Percentiles rank a stretch among this genome's conserved stretches.
These are phyloP conservation scores for Raillietiella orientalis DNA, from an alignment of 2,888 invertebrate species.

Conservation along the genomic window DNA sequence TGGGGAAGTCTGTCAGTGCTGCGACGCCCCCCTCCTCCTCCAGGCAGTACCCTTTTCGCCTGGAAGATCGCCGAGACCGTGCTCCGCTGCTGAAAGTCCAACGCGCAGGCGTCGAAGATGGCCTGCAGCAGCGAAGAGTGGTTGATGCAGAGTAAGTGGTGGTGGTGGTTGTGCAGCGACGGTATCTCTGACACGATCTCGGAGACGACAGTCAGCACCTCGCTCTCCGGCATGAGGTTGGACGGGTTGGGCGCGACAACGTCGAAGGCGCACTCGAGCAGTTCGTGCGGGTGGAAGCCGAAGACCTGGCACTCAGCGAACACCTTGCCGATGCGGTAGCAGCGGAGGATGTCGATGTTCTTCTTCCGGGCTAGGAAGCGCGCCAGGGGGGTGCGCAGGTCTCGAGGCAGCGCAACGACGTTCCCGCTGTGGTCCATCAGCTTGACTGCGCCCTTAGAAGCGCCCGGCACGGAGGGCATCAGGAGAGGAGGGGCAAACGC, in stretches of 20 bases:
- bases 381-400: constrained; percentile 26
- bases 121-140: constrained; percentile 41
- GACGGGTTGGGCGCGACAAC: constrained; percentile 42
- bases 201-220: constrained; percentile 39
- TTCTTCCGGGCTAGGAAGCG: background rate
- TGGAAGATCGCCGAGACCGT: too few species aligned
- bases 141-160: constrained; percentile 36
- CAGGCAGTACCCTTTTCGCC: too few species aligned
- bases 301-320: constrained; percentile 32
- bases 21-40: too few species aligned
- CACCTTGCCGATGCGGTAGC: constrained; percentile 42
- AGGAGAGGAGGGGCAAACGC: constrained; percentile 44
- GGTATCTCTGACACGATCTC: constrained; percentile 36
- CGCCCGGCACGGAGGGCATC: constrained; percentile 31
- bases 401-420: constrained; percentile 51
- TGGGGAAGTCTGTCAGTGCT: too few species aligned
- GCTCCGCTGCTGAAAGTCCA: too few species aligned
- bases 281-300: constrained; percentile 60
- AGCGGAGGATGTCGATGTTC: too few species aligned
- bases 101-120: constrained; percentile 40
- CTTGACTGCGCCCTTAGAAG: too few species aligned
- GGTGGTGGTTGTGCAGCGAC: constrained; percentile 24
- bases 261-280: constrained; percentile 72
- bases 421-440: constrained; percentile 62
- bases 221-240: constrained; percentile 47